Evolutionary conservation across 2,797 vertebrate species (phyloP).

Genomic region (Cyprinodon diabolis): DNA sequence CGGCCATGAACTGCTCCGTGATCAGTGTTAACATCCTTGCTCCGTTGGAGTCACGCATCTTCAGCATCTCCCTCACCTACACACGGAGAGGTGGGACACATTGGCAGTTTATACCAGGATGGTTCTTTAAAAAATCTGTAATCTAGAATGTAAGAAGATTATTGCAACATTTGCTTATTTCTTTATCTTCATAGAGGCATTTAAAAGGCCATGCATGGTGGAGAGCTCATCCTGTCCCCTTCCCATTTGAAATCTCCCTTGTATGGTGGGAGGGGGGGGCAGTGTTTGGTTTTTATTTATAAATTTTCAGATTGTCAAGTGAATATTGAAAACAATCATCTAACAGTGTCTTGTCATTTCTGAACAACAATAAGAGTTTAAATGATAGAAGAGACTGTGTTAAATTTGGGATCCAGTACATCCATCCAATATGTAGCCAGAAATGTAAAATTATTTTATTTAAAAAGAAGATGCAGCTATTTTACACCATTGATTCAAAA

Average conservation of each 20-base stretch:
- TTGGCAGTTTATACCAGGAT: slow-evolving; percentile 18
- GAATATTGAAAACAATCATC: not conserved
- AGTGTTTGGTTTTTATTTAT: not conserved
- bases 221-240: not conserved
- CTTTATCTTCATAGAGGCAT: not conserved
- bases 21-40: slow-evolving; percentile 98
- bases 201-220: not conserved
- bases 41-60: slow-evolving; percentile 98
- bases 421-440: not conserved
- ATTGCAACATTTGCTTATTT: not conserved
- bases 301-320: not conserved
- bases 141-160: not conserved
- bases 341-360: not conserved
- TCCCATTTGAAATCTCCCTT: not conserved
- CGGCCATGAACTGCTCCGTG: slow-evolving; percentile 99
- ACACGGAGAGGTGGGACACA: slow-evolving; percentile 31
- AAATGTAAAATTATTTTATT: not conserved
- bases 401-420: no score
- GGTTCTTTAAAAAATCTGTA: not conserved
- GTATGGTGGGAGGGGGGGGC: no score
- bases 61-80: slow-evolving; percentile 99
- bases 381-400: no score
- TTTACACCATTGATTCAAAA: not conserved
- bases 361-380: no score
- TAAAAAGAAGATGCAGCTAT: not conserved